Evolutionary conservation across 2,888 invertebrate genomes (phyloP).

Genomic region (Opisthograptis luteolata): DNA sequence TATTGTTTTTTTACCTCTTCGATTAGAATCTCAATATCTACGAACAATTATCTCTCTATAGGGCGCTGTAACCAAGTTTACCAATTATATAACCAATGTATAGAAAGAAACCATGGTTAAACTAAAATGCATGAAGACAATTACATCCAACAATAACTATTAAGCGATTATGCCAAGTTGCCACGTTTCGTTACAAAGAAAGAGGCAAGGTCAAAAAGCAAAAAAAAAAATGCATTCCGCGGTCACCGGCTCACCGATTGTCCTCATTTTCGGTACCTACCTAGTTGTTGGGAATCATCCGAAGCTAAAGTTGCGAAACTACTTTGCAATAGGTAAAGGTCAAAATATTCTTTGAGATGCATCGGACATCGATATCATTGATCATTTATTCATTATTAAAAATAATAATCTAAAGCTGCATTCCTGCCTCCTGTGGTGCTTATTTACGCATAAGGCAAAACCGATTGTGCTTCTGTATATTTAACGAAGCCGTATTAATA

Average conservation of each 20-base stretch:
- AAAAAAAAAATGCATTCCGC: slow-evolving; percentile 33
- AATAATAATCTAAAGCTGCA: too few species aligned
- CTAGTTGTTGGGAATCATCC: slow-evolving; percentile 45
- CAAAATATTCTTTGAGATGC: slow-evolving; percentile 33
- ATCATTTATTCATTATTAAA: too few species aligned
- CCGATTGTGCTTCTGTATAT: too few species aligned
- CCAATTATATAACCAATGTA: neutral
- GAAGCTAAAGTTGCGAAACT: slow-evolving; percentile 35
- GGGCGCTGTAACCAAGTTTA: too few species aligned
- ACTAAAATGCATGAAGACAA: slow-evolving; percentile 8
- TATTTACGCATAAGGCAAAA: too few species aligned
- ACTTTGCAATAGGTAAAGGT: slow-evolving; percentile 47
- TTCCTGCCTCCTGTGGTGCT: neutral
- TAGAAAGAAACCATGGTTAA: neutral
- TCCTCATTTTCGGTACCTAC: slow-evolving; percentile 5
- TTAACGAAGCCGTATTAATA: too few species aligned
- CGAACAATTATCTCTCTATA: too few species aligned
- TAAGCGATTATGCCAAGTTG: slow-evolving; percentile 9
- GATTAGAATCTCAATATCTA: too few species aligned
- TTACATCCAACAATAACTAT: slow-evolving; percentile 10
- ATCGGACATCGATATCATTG: slow-evolving; percentile 3
- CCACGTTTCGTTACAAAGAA: slow-evolving; percentile 37
- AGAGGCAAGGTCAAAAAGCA: slow-evolving; percentile 50
- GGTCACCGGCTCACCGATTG: neutral
- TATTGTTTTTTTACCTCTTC: too few species aligned